Conservation (phyloP, 2,888 invertebrate genomes). For the Chromoteleia sp. region DNA sequence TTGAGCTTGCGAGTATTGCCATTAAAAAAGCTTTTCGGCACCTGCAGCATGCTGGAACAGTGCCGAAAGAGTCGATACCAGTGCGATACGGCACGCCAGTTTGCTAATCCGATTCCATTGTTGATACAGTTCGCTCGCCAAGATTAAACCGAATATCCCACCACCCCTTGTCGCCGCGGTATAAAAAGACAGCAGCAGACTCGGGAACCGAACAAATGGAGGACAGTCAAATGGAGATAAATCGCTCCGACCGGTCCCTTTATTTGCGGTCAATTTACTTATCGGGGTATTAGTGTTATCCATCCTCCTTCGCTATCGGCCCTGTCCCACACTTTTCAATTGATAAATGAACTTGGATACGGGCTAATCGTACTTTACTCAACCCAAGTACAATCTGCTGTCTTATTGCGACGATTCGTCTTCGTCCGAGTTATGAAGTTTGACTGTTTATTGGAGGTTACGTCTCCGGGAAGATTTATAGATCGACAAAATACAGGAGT, state of each 20-base stretch:
- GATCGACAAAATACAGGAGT: constrained; percentile 11
- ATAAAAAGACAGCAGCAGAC: constrained; percentile 15
- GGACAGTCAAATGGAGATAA: constrained; percentile 64
- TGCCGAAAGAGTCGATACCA: constrained; percentile 67
- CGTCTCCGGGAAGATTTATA: constrained; percentile 34
- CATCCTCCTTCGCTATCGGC: constrained; percentile 30
- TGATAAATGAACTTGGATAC: constrained; percentile 62
- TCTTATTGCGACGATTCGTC: constrained; percentile 57
- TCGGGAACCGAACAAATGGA: constrained; percentile 27
- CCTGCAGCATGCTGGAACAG: constrained; percentile 54
- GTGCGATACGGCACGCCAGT: constrained; percentile 75
- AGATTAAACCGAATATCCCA: constrained; percentile 72
- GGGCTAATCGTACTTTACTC: constrained; percentile 32
- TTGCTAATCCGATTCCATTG: constrained; percentile 76
- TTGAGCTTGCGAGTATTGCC: constrained; percentile 68
- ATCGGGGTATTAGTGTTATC: constrained; percentile 55
- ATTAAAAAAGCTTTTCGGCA: constrained; percentile 65
- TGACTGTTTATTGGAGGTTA: constrained; percentile 34
- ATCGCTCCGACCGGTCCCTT: constrained; percentile 52
- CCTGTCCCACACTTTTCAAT: constrained; percentile 53
- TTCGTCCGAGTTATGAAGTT: constrained; percentile 59
- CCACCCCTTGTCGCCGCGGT: not conserved
- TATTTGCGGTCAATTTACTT: constrained; percentile 69
- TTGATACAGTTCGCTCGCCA: constrained; percentile 74
- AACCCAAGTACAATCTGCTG: constrained; percentile 31